Percentiles rank a stretch among this genome's conserved stretches.
Conservation (phyloP, 1,140 invertebrate species). For the Parasteatoda tepidariorum region DNA sequence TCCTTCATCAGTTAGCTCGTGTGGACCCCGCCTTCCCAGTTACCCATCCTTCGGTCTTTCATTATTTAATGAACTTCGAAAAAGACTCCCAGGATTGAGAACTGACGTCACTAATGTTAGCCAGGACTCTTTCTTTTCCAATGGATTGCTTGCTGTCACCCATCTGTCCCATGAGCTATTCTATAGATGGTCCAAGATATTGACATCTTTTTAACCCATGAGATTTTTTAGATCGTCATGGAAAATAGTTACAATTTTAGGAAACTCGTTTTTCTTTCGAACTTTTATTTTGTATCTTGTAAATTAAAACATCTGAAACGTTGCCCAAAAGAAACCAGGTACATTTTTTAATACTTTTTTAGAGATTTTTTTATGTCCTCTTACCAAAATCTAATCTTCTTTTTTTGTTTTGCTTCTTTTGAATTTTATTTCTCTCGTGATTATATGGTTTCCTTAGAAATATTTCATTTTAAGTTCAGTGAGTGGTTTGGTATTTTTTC, state of each 20-base stretch:
- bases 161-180: slow-evolving; percentile 11
- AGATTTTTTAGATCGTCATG: neutral
- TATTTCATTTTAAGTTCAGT: too few species aligned
- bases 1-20: slow-evolving; percentile 9
- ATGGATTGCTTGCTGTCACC: slow-evolving; percentile 52
- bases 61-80: slow-evolving; percentile 59
- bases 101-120: slow-evolving; percentile 10
- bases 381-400: too few species aligned
- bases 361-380: too few species aligned
- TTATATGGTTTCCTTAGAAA: too few species aligned
- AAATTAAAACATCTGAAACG: slow-evolving; percentile 49
- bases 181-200: slow-evolving; percentile 21
- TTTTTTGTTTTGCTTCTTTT: too few species aligned
- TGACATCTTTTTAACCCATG: slow-evolving; percentile 19
- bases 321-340: too few species aligned
- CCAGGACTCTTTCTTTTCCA: slow-evolving; percentile 33
- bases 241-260: slow-evolving; percentile 8
- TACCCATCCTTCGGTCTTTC: slow-evolving; percentile 38
- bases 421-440: too few species aligned
- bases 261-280: slow-evolving; percentile 38
- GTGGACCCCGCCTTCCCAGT: slow-evolving; percentile 8
- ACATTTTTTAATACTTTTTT: too few species aligned
- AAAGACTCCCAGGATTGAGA: slow-evolving; percentile 44
- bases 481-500: too few species aligned
- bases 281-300: slow-evolving; percentile 32